These are phyloP conservation scores for Xenopus tropicalis DNA, from an alignment of 2,113 vertebrate genomes.

Conservation along the genomic window DNA sequence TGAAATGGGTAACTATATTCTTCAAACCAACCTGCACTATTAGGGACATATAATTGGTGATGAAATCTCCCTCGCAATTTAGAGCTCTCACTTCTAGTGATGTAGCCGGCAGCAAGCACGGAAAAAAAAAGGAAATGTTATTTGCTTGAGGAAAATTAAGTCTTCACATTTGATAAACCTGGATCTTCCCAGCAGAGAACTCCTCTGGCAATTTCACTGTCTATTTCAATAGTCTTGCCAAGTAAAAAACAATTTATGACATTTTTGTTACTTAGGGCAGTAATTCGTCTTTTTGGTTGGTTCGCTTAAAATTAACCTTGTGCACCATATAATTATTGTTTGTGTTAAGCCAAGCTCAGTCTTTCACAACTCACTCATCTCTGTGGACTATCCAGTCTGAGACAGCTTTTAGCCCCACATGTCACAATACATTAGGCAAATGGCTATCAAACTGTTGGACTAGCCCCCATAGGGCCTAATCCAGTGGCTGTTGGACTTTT, in stretches of 20 bases:
- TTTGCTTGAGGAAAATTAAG: conserved; percentile 9
- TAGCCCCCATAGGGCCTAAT: too few relatives aligned
- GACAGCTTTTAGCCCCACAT: too few relatives aligned
- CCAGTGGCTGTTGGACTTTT: too few relatives aligned
- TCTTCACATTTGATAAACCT: conserved; percentile 14
- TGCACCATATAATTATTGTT: not conserved
- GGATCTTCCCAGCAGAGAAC: not conserved
- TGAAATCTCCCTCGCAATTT: conserved; percentile 2
- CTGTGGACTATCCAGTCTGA: too few relatives aligned
- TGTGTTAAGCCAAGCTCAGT: too few relatives aligned
- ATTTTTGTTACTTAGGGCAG: not conserved
- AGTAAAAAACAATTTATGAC: not conserved
- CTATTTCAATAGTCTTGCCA: not conserved
- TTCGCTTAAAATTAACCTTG: not conserved
- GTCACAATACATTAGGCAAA: too few relatives aligned
- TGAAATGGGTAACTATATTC: not conserved
- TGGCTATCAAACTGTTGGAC: too few relatives aligned
- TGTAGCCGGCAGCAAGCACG: not conserved
- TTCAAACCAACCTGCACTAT: not conserved
- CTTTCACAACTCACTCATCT: too few relatives aligned
- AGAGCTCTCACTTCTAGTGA: not conserved
- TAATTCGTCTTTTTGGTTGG: not conserved
- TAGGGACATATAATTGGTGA: not conserved
- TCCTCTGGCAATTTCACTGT: conserved; percentile 13
- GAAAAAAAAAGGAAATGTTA: conserved; percentile 1